These are phyloP conservation scores for Allacma fusca DNA, from an alignment of 2,888 invertebrate species.

Conservation along the genomic window DNA sequence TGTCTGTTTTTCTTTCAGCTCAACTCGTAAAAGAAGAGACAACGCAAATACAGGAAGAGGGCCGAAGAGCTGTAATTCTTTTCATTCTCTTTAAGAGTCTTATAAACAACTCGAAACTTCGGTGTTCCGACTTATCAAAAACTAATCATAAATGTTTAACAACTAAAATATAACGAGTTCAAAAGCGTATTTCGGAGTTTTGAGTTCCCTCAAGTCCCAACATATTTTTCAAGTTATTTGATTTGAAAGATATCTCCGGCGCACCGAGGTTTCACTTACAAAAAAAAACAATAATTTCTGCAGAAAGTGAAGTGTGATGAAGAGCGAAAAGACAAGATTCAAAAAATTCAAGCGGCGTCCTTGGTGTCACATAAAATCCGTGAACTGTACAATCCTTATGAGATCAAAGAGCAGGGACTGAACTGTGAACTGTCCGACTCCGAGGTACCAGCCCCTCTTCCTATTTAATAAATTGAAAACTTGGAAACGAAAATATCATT, in stretches of 20 bases:
- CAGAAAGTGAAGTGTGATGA: constrained; percentile 11
- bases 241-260: not conserved
- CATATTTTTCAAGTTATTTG: not conserved
- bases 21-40: constrained; percentile 1
- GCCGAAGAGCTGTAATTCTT: not conserved
- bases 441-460: too few relatives aligned
- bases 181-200: not conserved
- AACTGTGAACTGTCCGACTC: constrained; percentile 35
- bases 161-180: too few relatives aligned
- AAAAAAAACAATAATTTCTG: not conserved
- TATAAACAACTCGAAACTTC: not conserved
- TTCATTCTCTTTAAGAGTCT: not conserved
- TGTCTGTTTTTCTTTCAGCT: not conserved
- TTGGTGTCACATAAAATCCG: constrained; percentile 18
- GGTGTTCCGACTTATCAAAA: not conserved
- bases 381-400: constrained; percentile 22
- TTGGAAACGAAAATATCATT: too few relatives aligned
- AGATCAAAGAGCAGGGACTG: constrained; percentile 17
- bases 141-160: too few relatives aligned
- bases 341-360: constrained; percentile 31
- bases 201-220: not conserved
- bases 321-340: constrained; percentile 9
- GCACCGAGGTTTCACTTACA: not conserved
- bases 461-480: too few relatives aligned
- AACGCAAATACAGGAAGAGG: not conserved